phyloP scores from a whole-genome alignment of 2,888 invertebrate genomes.

The Thyatira batis region DNA sequence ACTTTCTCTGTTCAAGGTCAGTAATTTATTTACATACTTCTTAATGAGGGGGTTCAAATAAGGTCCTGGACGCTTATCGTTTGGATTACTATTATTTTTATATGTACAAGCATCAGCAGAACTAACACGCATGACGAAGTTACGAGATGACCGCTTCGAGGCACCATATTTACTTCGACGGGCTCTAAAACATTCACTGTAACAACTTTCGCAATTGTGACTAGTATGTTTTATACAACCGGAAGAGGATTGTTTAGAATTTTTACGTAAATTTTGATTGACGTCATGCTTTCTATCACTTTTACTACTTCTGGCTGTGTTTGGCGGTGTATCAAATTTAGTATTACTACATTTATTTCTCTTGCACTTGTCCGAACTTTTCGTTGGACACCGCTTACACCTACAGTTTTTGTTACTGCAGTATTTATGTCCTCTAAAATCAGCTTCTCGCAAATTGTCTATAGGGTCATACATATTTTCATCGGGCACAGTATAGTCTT shows the following conservation, averaged over 20 bases:
- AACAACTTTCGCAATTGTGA: constrained; percentile 26
- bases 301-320: constrained; percentile 40
- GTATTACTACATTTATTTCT: constrained; percentile 18
- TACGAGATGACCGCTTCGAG: constrained; percentile 24
- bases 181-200: constrained; percentile 23
- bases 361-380: constrained; percentile 12
- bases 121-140: constrained; percentile 14
- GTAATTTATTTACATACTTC: constrained; percentile 65
- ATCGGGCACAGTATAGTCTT: constrained; percentile 33
- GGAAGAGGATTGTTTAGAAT: constrained; percentile 9
- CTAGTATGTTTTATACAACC: constrained; percentile 20
- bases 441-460: not conserved
- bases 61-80: constrained; percentile 23
- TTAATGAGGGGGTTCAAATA: constrained; percentile 61
- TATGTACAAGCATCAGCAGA: constrained; percentile 22
- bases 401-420: constrained; percentile 33
- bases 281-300: constrained; percentile 15
- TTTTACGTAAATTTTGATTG: constrained; percentile 11
- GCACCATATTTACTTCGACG: constrained; percentile 24
- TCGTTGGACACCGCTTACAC: constrained; percentile 28
- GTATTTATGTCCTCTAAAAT: constrained; percentile 17
- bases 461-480: constrained; percentile 27
- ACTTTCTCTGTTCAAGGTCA: constrained; percentile 64
- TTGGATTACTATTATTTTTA: constrained; percentile 20
- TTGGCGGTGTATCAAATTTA: constrained; percentile 47